Conservation (phyloP, 2,888 invertebrate species). For the Erebia palarica region DNA sequence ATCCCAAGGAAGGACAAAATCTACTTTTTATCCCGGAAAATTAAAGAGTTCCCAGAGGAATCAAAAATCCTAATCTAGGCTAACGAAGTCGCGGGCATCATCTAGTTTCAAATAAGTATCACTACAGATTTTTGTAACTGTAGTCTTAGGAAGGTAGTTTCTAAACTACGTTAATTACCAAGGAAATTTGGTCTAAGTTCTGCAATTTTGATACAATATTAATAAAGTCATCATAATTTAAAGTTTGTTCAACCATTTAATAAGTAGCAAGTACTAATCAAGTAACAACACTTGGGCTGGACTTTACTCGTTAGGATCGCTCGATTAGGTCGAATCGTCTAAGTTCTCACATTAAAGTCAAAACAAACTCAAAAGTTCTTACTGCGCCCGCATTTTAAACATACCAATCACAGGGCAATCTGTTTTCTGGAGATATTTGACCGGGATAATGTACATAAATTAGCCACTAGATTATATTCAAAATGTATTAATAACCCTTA, state of each 20-base stretch:
- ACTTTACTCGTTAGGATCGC: constrained; percentile 26
- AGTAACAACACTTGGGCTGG: constrained; percentile 21
- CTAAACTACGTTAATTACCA: background rate
- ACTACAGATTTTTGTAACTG: too few species aligned
- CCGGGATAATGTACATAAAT: background rate
- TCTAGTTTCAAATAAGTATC: too few species aligned
- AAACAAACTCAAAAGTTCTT: constrained; percentile 27
- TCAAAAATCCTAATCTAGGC: too few species aligned
- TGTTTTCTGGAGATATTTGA: background rate
- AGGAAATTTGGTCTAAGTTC: background rate
- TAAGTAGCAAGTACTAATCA: constrained; percentile 20
- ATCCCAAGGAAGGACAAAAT: too few species aligned
- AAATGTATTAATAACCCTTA: background rate
- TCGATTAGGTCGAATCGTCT: constrained; percentile 20
- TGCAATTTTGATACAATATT: background rate
- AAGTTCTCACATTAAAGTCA: constrained; percentile 25
- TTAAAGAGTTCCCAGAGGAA: too few species aligned
- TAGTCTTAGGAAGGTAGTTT: background rate
- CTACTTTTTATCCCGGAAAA: too few species aligned
- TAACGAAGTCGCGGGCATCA: too few species aligned
- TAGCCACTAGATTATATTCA: background rate
- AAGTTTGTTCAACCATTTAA: constrained; percentile 11
- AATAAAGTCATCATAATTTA: constrained; percentile 16
- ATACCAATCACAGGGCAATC: constrained; percentile 27
- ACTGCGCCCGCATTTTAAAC: constrained; percentile 25